Percentiles rank a stretch among this genome's conserved stretches.
Conservation (phyloP, 2,113 vertebrate species). For the Pandion haliaetus region DNA sequence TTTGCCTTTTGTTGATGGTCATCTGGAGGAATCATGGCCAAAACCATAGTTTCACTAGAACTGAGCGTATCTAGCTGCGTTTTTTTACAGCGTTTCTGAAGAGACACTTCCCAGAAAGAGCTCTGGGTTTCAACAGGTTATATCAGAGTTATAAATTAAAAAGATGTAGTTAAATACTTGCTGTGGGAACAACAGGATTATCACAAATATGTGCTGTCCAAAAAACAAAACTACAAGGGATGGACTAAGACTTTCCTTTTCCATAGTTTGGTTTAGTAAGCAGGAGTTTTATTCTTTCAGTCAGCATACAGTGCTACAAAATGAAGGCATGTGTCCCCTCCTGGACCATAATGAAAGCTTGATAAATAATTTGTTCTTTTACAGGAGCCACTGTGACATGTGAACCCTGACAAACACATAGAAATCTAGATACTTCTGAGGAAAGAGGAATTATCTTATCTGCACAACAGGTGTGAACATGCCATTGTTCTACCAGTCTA, state of each 20-base stretch:
- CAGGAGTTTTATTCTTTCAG: not conserved
- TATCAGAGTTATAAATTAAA: constrained; percentile 69
- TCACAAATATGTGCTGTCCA: not conserved
- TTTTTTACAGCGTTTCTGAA: not conserved
- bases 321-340: not conserved
- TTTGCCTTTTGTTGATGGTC: not conserved
- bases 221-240: not conserved
- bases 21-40: not conserved
- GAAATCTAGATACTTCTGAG: not conserved
- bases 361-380: not conserved
- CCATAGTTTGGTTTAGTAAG: not conserved
- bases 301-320: not conserved
- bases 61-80: not conserved
- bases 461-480: not conserved
- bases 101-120: not conserved
- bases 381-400: not conserved
- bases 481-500: not conserved
- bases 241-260: not conserved
- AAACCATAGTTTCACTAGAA: not conserved
- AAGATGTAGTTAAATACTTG: not conserved
- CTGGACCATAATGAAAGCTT: not conserved
- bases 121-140: constrained; percentile 9
- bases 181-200: not conserved
- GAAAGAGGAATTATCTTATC: not conserved
- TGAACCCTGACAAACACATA: not conserved